Percentiles rank a stretch among this genome's conserved stretches.
Conservation (phyloP, 2,888 invertebrate species). For the Euproctis similis region DNA sequence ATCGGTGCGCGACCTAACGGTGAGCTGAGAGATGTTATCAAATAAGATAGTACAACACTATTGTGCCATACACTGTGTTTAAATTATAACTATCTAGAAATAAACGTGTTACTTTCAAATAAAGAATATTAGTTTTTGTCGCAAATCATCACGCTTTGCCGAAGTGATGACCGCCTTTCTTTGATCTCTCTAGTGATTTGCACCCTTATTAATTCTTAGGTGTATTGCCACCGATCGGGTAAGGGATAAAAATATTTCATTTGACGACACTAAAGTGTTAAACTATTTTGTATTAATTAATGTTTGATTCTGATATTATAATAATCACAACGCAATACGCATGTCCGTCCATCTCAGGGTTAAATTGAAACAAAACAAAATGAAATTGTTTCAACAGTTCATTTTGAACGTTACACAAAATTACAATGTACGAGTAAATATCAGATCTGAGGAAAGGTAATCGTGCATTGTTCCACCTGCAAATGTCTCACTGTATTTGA, state of each 20-base stretch:
- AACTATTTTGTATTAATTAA: neutral
- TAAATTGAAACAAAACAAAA: neutral
- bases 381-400: neutral
- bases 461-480: neutral
- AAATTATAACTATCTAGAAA: too few species aligned
- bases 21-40: conserved; percentile 1
- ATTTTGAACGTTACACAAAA: neutral
- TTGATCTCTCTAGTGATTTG: too few species aligned
- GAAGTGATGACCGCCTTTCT: too few species aligned
- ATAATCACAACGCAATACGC: neutral
- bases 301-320: neutral
- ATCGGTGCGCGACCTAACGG: conserved; percentile 1
- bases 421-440: neutral
- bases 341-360: neutral
- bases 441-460: neutral
- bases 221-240: too few species aligned
- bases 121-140: too few species aligned
- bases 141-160: too few species aligned
- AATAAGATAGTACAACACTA: conserved; percentile 2
- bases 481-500: too few species aligned
- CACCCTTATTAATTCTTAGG: too few species aligned
- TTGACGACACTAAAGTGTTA: neutral
- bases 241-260: too few species aligned
- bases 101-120: too few species aligned
- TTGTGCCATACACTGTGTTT: too few species aligned